Evolutionary conservation across 2,888 invertebrate genomes (phyloP).

Genomic region (Conistra vaccinii): DNA sequence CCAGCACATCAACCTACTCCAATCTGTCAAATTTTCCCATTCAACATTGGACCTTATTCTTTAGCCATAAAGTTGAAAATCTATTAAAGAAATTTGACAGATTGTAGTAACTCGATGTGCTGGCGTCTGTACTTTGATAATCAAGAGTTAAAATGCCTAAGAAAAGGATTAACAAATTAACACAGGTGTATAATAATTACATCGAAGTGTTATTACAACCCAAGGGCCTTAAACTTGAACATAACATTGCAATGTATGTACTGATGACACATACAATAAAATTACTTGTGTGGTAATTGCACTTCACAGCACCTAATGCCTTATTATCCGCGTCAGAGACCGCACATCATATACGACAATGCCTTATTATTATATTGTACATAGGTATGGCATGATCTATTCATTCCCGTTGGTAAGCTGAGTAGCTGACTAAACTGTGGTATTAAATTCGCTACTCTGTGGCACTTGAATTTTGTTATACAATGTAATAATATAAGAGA

Average conservation of each 20-base stretch:
- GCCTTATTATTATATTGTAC: constrained; percentile 53
- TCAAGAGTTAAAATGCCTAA: not conserved
- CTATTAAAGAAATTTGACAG: no score
- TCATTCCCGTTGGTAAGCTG: constrained; percentile 18
- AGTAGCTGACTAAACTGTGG: constrained; percentile 24
- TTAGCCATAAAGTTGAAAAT: no score
- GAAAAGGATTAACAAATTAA: not conserved
- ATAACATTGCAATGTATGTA: constrained; percentile 19
- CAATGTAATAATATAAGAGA: constrained; percentile 15
- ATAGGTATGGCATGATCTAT: constrained; percentile 24
- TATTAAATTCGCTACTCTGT: constrained; percentile 37
- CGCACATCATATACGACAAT: constrained; percentile 45
- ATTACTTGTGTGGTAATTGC: constrained; percentile 45
- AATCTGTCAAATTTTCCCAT: no score
- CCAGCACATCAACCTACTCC: no score
- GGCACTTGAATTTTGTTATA: constrained; percentile 6
- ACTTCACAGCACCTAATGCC: constrained; percentile 32
- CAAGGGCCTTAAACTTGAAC: constrained; percentile 31
- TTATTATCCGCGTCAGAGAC: constrained; percentile 48
- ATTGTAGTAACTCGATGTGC: no score
- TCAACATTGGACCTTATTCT: no score
- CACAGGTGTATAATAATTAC: not conserved
- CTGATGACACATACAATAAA: constrained; percentile 32
- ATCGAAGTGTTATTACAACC: not conserved
- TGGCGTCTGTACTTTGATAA: not conserved